Evolutionary conservation across 1,140 invertebrate species (phyloP), one percentile per base, ranked within the genome.

Genomic region (Nebria ingens): DNA sequence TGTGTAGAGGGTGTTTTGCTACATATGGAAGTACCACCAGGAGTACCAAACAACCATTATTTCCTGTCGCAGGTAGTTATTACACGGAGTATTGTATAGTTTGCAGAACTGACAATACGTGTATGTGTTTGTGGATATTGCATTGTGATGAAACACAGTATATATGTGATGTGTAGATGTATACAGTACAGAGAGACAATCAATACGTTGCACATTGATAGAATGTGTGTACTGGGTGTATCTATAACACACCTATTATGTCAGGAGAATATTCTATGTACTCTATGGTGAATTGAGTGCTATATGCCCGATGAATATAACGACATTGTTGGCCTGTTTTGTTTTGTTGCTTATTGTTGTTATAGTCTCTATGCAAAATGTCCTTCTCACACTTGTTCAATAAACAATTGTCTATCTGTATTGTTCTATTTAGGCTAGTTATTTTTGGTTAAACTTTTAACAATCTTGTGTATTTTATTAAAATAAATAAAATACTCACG

Each of bases 61-160:
- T 45, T 45, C 40, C 40, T 45, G 40, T 45, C 40, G 40, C 40
- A 45, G 40, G 40, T 45, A 45, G 40, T 45, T 45, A 45, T 45
- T 45, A 45, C 40, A 45, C 40, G 40, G 40, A 9, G n/a, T n/a
- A 29, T 29, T 29, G 25, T 29, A 29, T 29, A 29, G 25, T 29
- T 29, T 29, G 25, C 25, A 29, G 25, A 29, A 29, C 25, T 29
- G 25, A 29, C 25, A 29, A 29, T 29, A 13, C 25, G n/a, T 34
- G 25, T 34, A n/a, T 9, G 6, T 34, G 25, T 9, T n/a, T 34
- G 25, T 34, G 25, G 6, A 34, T n/a, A 34, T 6, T 34, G 25
- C 25, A 6, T n/a, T 34, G 25, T n/a, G n/a, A n/a, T n/a, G n/a
- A n/a, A n/a, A n/a, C 25, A 34, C 25, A 34, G n/a, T 34, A 34